Percentiles rank a stretch among this genome's conserved stretches.
Evolutionary conservation across 2,113 vertebrate genomes (phyloP).

Genomic region (Podarcis raffonei): DNA sequence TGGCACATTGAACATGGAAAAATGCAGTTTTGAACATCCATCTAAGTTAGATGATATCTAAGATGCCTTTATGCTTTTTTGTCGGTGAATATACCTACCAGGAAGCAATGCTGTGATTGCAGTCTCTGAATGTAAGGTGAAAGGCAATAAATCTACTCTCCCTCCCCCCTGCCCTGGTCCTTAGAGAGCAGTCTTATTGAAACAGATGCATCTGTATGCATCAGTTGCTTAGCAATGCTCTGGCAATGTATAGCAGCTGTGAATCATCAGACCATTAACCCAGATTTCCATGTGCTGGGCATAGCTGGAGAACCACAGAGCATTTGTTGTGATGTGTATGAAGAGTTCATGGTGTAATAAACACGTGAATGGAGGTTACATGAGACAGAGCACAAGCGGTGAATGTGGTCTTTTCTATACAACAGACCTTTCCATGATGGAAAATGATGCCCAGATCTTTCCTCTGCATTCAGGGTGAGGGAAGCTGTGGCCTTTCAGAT

Average conservation of each 20-base stretch:
- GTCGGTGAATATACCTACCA: slow-evolving; percentile 11
- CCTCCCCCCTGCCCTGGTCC: neutral
- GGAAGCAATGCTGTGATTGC: slow-evolving; percentile 46
- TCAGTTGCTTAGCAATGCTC: slow-evolving; percentile 7
- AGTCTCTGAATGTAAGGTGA: slow-evolving; percentile 32
- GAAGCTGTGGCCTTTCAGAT: too few relatives aligned
- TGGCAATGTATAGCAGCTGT: neutral
- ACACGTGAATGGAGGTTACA: neutral
- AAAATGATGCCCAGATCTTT: neutral
- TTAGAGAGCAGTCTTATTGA: slow-evolving; percentile 11
- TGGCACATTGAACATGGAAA: slow-evolving; percentile 5
- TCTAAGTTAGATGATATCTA: neutral
- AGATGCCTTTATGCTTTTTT: slow-evolving; percentile 46
- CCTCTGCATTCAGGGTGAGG: too few relatives aligned
- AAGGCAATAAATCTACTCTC: neutral
- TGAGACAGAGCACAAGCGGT: neutral
- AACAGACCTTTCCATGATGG: neutral
- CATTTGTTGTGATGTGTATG: neutral
- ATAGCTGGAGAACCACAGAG: neutral
- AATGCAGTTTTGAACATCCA: neutral
- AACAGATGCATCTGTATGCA: neutral
- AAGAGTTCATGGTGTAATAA: neutral
- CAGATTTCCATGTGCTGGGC: neutral
- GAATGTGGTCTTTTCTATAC: neutral
- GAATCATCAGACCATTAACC: slow-evolving; percentile 1